phyloP scores from a whole-genome alignment of 2,797 vertebrate species.

The Darevskia nairensis region DNA sequence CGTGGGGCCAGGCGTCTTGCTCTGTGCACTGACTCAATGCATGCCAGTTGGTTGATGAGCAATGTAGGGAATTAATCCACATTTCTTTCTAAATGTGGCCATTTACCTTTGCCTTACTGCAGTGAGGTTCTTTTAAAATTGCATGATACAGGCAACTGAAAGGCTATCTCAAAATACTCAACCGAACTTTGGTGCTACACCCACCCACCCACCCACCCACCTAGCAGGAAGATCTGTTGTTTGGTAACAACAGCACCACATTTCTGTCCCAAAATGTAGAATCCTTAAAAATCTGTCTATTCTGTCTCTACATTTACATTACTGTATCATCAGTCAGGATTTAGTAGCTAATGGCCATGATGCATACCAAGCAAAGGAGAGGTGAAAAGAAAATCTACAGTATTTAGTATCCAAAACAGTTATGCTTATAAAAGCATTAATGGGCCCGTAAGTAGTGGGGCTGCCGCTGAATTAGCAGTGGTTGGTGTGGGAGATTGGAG shows the following conservation, averaged over 20 bases:
- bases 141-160: not conserved
- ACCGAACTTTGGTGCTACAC: not conserved
- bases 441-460: no score
- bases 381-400: no score
- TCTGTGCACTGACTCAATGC: not conserved
- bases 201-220: no score
- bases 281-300: not conserved
- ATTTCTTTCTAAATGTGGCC: not conserved
- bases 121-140: not conserved
- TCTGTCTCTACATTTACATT: constrained; percentile 2
- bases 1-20: not conserved
- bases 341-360: not conserved
- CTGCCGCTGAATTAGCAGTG: no score
- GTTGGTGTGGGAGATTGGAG: no score
- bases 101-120: not conserved
- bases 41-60: not conserved
- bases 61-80: not conserved
- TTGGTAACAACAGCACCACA: not conserved
- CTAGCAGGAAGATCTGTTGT: not conserved
- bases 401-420: no score
- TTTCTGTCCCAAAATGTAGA: not conserved
- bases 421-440: no score
- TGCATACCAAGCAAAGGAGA: not conserved
- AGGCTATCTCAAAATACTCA: not conserved
- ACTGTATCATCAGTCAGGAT: not conserved